Percentiles rank a stretch among this genome's conserved stretches.
Conservation (phyloP, 2,113 vertebrate genomes). For the Psilopsiagon aurifrons region DNA sequence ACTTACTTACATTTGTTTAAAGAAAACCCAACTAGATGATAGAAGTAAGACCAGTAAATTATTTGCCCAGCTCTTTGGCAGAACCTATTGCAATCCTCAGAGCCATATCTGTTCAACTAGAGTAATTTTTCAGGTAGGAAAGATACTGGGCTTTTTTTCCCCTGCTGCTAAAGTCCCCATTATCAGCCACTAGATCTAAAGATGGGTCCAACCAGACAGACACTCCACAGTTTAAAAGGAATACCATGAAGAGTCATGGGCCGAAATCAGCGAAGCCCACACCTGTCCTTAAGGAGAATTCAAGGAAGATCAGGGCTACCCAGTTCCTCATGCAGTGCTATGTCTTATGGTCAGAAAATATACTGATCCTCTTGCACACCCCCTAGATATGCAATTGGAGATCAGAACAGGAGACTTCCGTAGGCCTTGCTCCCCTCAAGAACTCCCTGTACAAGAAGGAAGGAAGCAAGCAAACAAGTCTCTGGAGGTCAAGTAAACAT, state of each 20-base stretch:
- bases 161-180: not conserved
- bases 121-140: not conserved
- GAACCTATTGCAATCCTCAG: not conserved
- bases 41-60: not conserved
- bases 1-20: not conserved
- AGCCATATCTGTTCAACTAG: not conserved
- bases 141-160: not conserved
- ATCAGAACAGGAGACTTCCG: not conserved
- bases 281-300: not conserved
- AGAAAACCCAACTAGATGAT: not conserved
- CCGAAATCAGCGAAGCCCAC: not conserved
- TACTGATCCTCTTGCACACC: not conserved
- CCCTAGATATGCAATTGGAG: not conserved
- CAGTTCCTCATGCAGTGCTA: not conserved
- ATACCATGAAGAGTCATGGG: not conserved
- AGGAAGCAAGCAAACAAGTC: not conserved
- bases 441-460: not conserved
- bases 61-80: not conserved
- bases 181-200: not conserved
- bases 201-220: not conserved
- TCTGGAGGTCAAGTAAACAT: not conserved
- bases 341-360: not conserved
- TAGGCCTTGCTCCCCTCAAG: not conserved
- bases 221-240: not conserved
- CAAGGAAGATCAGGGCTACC: not conserved